Conservation (phyloP, 2,797 vertebrate genomes). For the Crenuchus spilurus region DNA sequence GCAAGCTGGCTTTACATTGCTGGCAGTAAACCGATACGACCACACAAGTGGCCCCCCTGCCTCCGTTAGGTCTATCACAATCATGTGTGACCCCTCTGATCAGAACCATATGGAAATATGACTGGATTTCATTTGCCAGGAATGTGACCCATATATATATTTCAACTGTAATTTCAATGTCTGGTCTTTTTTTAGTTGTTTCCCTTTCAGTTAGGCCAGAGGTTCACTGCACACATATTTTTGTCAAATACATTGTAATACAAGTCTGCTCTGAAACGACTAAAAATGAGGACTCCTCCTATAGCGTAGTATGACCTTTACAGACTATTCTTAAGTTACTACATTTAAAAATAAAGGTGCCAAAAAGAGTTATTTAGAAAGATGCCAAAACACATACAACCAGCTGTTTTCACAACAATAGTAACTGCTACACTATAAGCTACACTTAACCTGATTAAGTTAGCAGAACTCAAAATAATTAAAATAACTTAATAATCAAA, state of each 20-base stretch:
- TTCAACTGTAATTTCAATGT: constrained; percentile 22
- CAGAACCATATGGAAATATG: constrained; percentile 46
- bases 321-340: constrained; percentile 3
- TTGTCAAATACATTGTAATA: constrained; percentile 27
- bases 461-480: too few species aligned
- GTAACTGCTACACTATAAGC: too few species aligned
- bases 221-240: constrained; percentile 9
- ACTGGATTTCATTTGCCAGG: constrained; percentile 40
- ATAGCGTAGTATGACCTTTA: constrained; percentile 28
- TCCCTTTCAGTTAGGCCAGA: constrained; percentile 18
- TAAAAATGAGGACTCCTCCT: constrained; percentile 31
- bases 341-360: background rate
- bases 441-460: too few species aligned
- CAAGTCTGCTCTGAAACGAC: constrained; percentile 27
- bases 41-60: constrained; percentile 65
- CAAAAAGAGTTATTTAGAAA: too few species aligned
- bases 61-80: constrained; percentile 28
- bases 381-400: too few species aligned
- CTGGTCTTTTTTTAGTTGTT: background rate
- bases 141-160: constrained; percentile 43
- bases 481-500: too few species aligned
- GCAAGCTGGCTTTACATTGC: constrained; percentile 51
- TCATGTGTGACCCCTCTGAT: constrained; percentile 41
- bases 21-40: constrained; percentile 67
- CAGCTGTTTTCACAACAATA: too few species aligned